Evolutionary conservation across 1,140 invertebrate genomes (phyloP), one percentile per base, ranked within the genome.

Genomic region (Drosophila burlai): DNA sequence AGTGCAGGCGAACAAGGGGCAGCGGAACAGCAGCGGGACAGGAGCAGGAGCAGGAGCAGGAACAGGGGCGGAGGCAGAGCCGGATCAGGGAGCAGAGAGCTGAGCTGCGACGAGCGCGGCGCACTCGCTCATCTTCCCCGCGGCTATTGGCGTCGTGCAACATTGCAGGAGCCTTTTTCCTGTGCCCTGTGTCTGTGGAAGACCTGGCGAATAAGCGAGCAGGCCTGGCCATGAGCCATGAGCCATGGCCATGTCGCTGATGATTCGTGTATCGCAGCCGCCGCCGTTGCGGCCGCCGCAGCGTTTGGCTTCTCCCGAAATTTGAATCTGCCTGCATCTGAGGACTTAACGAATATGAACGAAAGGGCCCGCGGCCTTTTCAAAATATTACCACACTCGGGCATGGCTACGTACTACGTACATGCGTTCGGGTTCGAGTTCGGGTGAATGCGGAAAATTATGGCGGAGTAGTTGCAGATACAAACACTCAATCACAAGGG

Each of bases 311-410:
- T 89, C 85, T 81, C 84, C 90, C 85, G 71, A 91, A 85, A 91
- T 91, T 91, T 89, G 80, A 89, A 89, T 91, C 89, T 90, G 89
- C 87, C 84, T 85, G 81, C 89, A 91, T 89, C 89, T 91, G 74
- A 91, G 81, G 84, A 76, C 83, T 85, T 83, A 89, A 91, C 84
- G 84, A 91, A 91, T 89, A 91, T 91, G 84, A 84, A 82, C 84
- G 57, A 85, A 91, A 73, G 60, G 57, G 76, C 89, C 76, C 31
- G 57, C 46, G 90, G 89, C 71, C 47, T 38, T 85, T 77, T 73
- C 52, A 73, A 91, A 91, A 91, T 91, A 81, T 90, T 82, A 81
- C 83, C 76, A 64, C 80, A 76, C 78, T 64, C 62, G 66, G 50
- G 66, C 58, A 72, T 45, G 68, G 69, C 46, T 49, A 74, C 71